Evolutionary conservation across 2,113 vertebrate genomes (phyloP), one percentile per base, ranked within the genome.

Genomic region (Lophura nycthemera): DNA sequence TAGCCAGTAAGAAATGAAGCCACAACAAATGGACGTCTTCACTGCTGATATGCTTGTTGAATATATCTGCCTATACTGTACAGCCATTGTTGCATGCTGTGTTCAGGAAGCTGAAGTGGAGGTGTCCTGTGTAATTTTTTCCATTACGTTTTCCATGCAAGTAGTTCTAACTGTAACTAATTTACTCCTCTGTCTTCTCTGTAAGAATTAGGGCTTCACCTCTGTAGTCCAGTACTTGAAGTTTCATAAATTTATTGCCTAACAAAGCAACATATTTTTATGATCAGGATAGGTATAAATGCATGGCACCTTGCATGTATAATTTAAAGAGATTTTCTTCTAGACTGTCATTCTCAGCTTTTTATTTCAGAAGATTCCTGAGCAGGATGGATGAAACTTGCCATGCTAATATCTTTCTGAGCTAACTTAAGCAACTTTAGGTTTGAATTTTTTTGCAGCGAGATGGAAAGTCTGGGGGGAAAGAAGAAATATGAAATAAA

Each of bases 41-140:
- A 40, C 50, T 76, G 54, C 67, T 80, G 48, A 67, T 91, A 54
- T 42, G 67, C 65, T 83, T 71, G n/a, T 74, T 86, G 64, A 77
- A 57, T 85, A 2, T 86, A 90, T 78, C 57, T 82, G 5, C 61
- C 63, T 86, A 52, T 83, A 64, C 27, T 50, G 11, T 85, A 40
- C 14, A 97, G 92, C 83, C 84, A 92, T 91, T 63, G 40, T 74
- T 96, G 92, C 96, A 95, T 86, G 90, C 45, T 95, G 71, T 85
- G 47, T 87, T 96, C 16, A 30, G 79, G 43, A 87, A 22, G 8
- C 38, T 89, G 59, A 29, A 87, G 29, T 71, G 69, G 96, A 83
- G 47, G 7, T 43, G 57, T 50, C 15, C 60, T 63, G 42, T 90
- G 70, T 90, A 88, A 56, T 89, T 86, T 64, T 94, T 96, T 47